Conservation (phyloP, 2,797 vertebrate genomes). For the Ptychobarbus kaznakovi region DNA sequence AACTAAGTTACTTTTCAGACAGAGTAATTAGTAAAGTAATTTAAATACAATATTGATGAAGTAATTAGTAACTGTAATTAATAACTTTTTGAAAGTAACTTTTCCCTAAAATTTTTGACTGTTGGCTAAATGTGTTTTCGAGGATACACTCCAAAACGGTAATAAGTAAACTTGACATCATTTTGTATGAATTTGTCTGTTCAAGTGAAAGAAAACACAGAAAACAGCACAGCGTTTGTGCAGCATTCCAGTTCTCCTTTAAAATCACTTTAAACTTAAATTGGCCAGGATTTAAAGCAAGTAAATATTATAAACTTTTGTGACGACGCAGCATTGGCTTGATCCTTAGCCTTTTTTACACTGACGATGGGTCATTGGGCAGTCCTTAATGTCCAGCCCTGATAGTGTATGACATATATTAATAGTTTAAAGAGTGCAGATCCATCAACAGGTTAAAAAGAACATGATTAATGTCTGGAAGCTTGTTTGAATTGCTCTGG, state of each 20-base stretch:
- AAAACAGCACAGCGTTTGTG: no score
- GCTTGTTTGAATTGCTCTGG: slow-evolving; percentile 1
- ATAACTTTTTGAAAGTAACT: no score
- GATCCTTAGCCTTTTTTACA: background rate
- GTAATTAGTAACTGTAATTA: no score
- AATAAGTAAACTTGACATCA: background rate
- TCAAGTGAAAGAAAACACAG: background rate
- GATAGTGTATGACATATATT: background rate
- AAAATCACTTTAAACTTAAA: background rate
- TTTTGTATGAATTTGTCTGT: background rate
- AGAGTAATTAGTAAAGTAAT: no score
- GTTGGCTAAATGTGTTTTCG: background rate
- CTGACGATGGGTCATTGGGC: background rate
- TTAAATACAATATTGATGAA: no score
- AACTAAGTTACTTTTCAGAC: no score
- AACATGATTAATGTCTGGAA: slow-evolving; percentile 18
- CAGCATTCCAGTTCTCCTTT: background rate
- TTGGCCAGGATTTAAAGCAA: background rate
- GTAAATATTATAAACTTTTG: background rate
- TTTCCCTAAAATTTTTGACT: background rate
- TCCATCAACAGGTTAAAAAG: slow-evolving; percentile 4
- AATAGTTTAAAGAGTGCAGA: background rate
- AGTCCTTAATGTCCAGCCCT: background rate
- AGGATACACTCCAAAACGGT: background rate
- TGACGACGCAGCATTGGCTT: background rate